A percentile compares a stretch with the other conserved stretches of the same genome.
These are phyloP conservation scores for Centropyge bicolor DNA, from an alignment of 2,797 vertebrate species.

Conservation along the genomic window DNA sequence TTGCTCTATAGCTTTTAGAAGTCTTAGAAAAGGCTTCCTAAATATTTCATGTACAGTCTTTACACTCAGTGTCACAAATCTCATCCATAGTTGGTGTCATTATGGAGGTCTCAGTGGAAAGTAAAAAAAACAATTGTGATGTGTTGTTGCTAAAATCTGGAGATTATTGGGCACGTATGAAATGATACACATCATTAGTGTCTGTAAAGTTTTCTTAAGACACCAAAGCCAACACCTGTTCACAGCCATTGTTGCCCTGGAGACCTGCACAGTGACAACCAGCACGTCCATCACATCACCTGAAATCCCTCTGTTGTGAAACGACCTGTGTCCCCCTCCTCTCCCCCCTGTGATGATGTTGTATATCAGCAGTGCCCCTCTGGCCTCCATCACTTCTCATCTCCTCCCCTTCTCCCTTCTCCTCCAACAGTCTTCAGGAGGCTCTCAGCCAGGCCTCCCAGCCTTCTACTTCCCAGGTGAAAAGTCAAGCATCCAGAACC, in stretches of 20 bases:
- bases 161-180: neutral
- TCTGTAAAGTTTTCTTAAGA: neutral
- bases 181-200: neutral
- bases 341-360: constrained; percentile 28
- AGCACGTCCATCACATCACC: constrained; percentile 17
- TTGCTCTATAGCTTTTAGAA: neutral
- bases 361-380: constrained; percentile 55
- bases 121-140: neutral
- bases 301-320: constrained; percentile 15
- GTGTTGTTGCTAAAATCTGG: neutral
- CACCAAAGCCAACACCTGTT: neutral
- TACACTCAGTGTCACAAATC: neutral
- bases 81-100: neutral
- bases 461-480: constrained; percentile 92
- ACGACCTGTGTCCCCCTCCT: constrained; percentile 16
- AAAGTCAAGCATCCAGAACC: constrained; percentile 93
- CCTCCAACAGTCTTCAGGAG: constrained; percentile 97
- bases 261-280: constrained; percentile 15
- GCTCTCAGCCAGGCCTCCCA: constrained; percentile 96
- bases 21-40: neutral
- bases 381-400: constrained; percentile 54
- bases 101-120: constrained; percentile 13
- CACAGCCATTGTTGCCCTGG: neutral
- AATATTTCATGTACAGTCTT: constrained; percentile 3
- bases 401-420: constrained; percentile 69